phyloP scores from a whole-genome alignment of 2,113 vertebrate genomes.

The Pseudorectes ferrugineus region DNA sequence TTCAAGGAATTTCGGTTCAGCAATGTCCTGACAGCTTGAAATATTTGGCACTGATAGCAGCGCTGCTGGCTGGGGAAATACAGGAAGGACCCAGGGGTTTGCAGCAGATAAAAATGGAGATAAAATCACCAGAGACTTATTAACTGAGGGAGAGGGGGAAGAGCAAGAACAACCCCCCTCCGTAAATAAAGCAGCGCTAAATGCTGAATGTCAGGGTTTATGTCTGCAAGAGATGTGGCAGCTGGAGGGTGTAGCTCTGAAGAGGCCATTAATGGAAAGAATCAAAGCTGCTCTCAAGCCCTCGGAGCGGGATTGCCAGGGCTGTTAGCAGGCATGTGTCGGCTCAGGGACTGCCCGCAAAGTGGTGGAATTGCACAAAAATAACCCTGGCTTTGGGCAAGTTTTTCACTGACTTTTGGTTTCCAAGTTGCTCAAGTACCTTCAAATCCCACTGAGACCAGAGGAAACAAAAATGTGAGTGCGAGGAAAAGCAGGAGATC shows the following conservation, averaged over 20 bases:
- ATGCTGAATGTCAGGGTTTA: neutral
- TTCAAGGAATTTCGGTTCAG: neutral
- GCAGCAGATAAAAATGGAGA: neutral
- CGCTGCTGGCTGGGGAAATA: neutral
- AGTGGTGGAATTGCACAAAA: neutral
- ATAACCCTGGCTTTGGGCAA: neutral
- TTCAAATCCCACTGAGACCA: neutral
- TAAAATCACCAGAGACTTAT: constrained; percentile 8
- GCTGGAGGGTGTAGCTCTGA: constrained; percentile 5
- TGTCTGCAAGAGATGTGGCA: neutral
- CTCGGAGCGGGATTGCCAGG: neutral
- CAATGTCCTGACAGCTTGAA: constrained; percentile 17
- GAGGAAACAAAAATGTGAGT: neutral
- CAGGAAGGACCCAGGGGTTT: neutral
- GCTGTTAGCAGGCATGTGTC: neutral
- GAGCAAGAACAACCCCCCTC: neutral
- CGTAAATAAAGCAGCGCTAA: neutral
- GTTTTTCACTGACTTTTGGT: neutral
- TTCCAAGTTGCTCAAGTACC: neutral
- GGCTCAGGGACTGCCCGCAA: neutral
- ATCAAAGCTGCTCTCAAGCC: neutral
- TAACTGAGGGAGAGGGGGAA: neutral
- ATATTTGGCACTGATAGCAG: constrained; percentile 1
- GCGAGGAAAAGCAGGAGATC: neutral
- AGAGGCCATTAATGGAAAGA: constrained; percentile 1